Evolutionary conservation across 2,797 vertebrate genomes (phyloP), one percentile per base, ranked within the genome.

Genomic region (Yasuhikotakia modesta): DNA sequence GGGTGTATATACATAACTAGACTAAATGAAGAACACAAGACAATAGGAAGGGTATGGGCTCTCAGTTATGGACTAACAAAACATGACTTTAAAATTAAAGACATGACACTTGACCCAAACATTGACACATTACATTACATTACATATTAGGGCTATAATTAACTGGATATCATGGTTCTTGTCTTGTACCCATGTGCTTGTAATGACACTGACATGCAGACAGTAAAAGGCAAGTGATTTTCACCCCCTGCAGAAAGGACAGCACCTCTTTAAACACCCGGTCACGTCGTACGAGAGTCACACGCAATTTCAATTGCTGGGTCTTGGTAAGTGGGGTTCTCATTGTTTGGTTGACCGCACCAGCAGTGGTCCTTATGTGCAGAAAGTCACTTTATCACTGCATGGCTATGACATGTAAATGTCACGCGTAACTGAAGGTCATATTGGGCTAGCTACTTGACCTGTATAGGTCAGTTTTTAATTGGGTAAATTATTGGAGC

Each of bases 261-360:
- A 87, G 88, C 88, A 87, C 82, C 83, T 89, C 87, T 88, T 88
- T 86, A 89, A 82, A 81, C 86, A 83, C 89, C 87, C 84, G 87
- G 84, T 85, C 85, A 80, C 86, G 82, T 71, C 58, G 52, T 76
- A 77, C 85, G 78, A 80, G 87, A 87, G 79, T 60, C 64, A 73
- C 77, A 52, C 79, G 45, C 88, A 86, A 89, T 91, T 91, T 89
- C 85, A 84, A 88, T 87, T 86, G 87, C 87, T 80, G 48, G 76
- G 84, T 84, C 83, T 79, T 83, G 85, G 87, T 86, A 82, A 86
- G 83, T 77, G 85, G 82, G 89, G 87, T 90, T 89, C 87, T 87
- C 85, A 88, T 88, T 89, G 89, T 92, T 88, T 89, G 87, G 86
- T 79, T 86, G 86, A 87, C 84, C 90, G 88, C 88, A 86, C 85